phyloP scores from a whole-genome alignment of 2,888 invertebrate genomes.

The Epistrophe eligans region DNA sequence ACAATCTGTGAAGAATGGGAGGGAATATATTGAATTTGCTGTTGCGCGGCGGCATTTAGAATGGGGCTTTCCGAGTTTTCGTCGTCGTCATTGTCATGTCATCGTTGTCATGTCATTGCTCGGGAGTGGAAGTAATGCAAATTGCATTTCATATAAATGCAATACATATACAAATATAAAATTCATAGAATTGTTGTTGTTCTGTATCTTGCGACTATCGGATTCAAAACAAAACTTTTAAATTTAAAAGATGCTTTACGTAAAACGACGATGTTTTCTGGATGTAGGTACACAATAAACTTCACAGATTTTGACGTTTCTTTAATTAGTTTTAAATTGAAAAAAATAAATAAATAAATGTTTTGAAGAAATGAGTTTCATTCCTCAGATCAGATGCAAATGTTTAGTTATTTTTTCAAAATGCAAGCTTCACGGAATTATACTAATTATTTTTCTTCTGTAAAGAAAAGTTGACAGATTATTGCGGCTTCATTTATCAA shows the following conservation, averaged over 20 bases:
- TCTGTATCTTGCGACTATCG: conserved; percentile 1
- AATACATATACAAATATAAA: conserved; percentile 12
- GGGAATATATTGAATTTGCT: neutral
- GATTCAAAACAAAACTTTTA: conserved; percentile 16
- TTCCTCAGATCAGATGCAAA: neutral
- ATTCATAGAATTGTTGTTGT: conserved; percentile 24
- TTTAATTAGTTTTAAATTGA: conserved; percentile 44
- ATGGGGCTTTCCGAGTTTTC: conserved; percentile 28
- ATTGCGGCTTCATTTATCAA: conserved; percentile 26
- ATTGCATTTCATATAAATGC: conserved; percentile 40
- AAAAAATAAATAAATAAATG: neutral
- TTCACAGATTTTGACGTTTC: conserved; percentile 43
- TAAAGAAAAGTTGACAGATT: conserved; percentile 17
- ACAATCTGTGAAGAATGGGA: neutral
- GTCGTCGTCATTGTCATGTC: conserved; percentile 16
- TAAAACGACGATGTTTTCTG: conserved; percentile 1
- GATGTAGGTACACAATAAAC: conserved; percentile 9
- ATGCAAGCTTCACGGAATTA: neutral
- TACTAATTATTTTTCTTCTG: conserved; percentile 16
- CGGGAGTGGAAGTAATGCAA: conserved; percentile 39
- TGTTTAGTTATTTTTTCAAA: neutral
- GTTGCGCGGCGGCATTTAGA: neutral
- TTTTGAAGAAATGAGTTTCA: neutral
- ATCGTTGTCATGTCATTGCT: conserved; percentile 24
- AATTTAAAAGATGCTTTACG: conserved; percentile 16